phyloP scores from a whole-genome alignment of 2,797 vertebrate genomes.

The Lycodopsis pacificus region DNA sequence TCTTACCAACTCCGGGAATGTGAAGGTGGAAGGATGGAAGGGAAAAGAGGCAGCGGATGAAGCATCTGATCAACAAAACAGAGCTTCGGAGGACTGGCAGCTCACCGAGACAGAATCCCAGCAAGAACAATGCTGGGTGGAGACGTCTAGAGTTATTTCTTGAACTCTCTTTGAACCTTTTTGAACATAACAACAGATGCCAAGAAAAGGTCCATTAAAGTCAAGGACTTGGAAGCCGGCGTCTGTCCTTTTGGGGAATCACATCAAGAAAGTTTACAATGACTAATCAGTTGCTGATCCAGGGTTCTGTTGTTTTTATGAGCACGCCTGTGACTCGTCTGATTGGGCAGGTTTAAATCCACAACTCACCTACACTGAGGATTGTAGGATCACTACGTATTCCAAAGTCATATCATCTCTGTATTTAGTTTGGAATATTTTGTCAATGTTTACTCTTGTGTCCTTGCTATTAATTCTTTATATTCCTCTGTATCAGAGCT shows the following conservation, averaged over 20 bases:
- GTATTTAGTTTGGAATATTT: conserved; percentile 1
- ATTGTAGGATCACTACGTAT: background rate
- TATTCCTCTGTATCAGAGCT: conserved; percentile 84
- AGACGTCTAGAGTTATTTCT: background rate
- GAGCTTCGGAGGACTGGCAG: conserved; percentile 5
- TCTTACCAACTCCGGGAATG: background rate
- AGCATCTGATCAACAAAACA: conserved; percentile 5
- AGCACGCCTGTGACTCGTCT: background rate
- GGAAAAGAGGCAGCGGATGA: background rate
- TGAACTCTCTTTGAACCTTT: conserved; percentile 32
- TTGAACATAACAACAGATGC: background rate
- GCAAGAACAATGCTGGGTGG: conserved; percentile 1
- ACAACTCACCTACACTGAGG: background rate
- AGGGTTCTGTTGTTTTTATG: background rate
- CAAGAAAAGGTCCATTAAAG: conserved; percentile 14
- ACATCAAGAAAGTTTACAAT: background rate
- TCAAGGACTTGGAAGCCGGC: background rate
- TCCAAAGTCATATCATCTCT: conserved; percentile 12
- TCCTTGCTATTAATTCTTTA: background rate
- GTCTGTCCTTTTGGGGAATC: background rate
- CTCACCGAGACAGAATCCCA: background rate
- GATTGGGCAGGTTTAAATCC: conserved; percentile 11
- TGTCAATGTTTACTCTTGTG: conserved; percentile 35
- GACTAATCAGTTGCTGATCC: background rate
- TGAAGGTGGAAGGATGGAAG: background rate